Percentiles rank a stretch among this genome's conserved stretches.
These are phyloP conservation scores for Myopa tessellatipennis DNA, from an alignment of 2,888 invertebrate genomes.

Conservation along the genomic window DNA sequence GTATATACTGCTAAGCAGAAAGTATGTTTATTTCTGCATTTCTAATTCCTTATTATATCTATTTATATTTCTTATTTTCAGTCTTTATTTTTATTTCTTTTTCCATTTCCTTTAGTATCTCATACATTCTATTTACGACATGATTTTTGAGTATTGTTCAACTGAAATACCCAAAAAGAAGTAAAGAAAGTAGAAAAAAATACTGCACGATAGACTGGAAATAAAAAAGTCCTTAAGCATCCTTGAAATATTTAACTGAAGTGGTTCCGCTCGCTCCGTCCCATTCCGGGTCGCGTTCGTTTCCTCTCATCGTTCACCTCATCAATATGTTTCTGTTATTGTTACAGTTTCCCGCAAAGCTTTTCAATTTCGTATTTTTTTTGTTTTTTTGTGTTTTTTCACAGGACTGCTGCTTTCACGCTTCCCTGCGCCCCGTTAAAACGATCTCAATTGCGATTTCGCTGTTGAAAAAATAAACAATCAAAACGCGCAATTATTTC, in stretches of 20 bases:
- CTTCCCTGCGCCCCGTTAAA: no score
- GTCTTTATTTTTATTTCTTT: not conserved
- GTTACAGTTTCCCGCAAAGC: conserved; percentile 20
- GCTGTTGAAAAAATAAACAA: conserved; percentile 21
- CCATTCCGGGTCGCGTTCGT: no score
- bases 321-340: conserved; percentile 27
- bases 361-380: not conserved
- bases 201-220: not conserved
- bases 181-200: conserved; percentile 1
- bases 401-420: no score
- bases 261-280: not conserved
- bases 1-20: no score
- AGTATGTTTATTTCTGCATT: no score
- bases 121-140: not conserved
- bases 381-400: not conserved
- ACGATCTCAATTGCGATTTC: no score
- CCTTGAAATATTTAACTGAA: conserved; percentile 29
- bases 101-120: not conserved
- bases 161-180: not conserved
- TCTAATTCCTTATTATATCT: no score
- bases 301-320: not conserved
- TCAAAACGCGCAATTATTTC: conserved; percentile 37
- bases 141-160: no score
- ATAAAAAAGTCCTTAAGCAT: conserved; percentile 13
- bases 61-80: no score